Evolutionary conservation across 2,113 vertebrate genomes (phyloP), one percentile per base, ranked within the genome.

Genomic region (Anseranas semipalmata): DNA sequence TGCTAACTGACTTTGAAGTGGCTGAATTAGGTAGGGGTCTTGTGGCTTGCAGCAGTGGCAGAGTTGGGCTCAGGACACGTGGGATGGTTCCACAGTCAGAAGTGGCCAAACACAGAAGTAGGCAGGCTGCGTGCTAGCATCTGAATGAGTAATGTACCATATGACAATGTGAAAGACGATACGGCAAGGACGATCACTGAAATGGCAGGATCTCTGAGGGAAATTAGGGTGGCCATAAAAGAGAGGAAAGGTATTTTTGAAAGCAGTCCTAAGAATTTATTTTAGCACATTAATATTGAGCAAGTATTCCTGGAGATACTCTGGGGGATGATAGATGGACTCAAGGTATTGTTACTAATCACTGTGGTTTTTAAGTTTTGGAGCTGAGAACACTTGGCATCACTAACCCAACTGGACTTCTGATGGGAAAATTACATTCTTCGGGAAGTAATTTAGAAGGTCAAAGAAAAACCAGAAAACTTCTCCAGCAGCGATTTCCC

Each of bases 371-470:
- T 95, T 85, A 82, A 89, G 77, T 85, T 90, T 63, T 96, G 95
- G 89, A 95, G 46, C 55, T 0, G 45, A 85, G 43, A 70, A 37
- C 67, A 66, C 33, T 93, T 92, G 95, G 91, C 87, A 87, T 95
- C 67, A 63, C 14, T 73, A 87, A 76, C 41, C 67, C 71, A 95
- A 77, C 81, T 97, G 93, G 89, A 96, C 63, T 96, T 96, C 74
- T 93, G 89, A 87, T 94, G 93, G 95, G 94, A 95, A 96, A 96
- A 97, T 92, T 94, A 81, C 95, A 91, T 96, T 95, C 93, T 96
- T 77, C 4, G 41, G 89, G 89, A 95, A 97, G 91, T 87, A 89
- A 95, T 96, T 94, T 84, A 94, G 87, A 93, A 95, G 71, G 94
- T 93, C 94, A 95, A 78, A 89, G 58, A 33, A 96, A 97, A 95